Base-by-base conservation (phyloP, 1,140 invertebrate species). In the Leptinotarsa texana region DNA sequence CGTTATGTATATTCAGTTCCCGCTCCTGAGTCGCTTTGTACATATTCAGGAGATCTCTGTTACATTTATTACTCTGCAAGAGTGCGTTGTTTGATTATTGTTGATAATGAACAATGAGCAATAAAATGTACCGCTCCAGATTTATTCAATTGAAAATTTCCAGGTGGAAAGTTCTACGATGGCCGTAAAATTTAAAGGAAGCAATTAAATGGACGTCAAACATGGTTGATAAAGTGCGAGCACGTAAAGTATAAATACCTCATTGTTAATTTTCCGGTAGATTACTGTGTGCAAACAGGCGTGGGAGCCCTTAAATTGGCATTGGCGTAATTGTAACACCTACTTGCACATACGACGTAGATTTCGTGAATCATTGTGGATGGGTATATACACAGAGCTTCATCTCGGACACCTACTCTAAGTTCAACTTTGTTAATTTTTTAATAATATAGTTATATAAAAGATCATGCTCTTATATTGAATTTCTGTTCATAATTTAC, bases 231-330 rank as follows among this genome's bases (percentile, higher is more conserved):
- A 18, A 57, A 57, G 17, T 57, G n/a, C 51, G 51, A 15, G 17
- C n/a, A 57, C n/a, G 17, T 17, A 57, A 57, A 15, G 51, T 57
- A 57, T 57, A 15, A 57, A 57, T 57, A 57, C 1, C 51, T 57
- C 17, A 57, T 57, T 57, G 51, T 57, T 57, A 57, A 57, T 57
- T 57, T 57, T 18, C 51, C 51, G 51, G 51, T 57, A 57, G 51
- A 57, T 57, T 57, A 57, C 17, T 57, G 15, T 57, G 51, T 17
- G 51, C 6, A 57, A 57, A 57, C 51, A 57, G 51, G 51, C 51
- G 51, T 57, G 51, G 51, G 51, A 57, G 51, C 51, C 51, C 51
- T 57, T 57, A 57, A 57, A 57, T 57, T 15, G 51, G 3, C 17
- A 57, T 57, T 57, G 15, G 17, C n/a, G 51, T 57, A 57, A 57